A percentile compares a stretch with the other conserved stretches of the same genome.
phyloP scores from a whole-genome alignment of 2,113 vertebrate species.

The Okapia johnstoni region DNA sequence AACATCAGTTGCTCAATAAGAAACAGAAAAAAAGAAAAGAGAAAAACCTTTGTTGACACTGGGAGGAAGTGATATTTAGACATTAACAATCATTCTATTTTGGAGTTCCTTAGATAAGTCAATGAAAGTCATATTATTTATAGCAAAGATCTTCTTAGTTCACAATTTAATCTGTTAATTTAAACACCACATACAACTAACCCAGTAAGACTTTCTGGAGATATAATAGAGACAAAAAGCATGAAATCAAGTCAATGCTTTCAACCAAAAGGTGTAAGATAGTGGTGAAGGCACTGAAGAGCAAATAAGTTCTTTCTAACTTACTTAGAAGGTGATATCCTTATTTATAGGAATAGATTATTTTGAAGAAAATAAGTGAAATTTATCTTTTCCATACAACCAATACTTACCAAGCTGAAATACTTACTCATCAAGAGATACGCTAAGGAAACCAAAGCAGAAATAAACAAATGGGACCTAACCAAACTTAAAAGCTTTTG shows the following conservation, averaged over 20 bases:
- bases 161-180: neutral
- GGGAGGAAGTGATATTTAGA: neutral
- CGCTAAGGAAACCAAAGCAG: neutral
- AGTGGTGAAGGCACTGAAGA: neutral
- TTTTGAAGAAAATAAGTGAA: slow-evolving; percentile 30
- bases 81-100: neutral
- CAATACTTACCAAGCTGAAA: neutral
- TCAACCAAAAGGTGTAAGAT: neutral
- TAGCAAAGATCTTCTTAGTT: neutral
- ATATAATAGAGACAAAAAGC: neutral
- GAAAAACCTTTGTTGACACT: neutral
- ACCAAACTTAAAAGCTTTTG: neutral
- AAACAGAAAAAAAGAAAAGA: neutral
- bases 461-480: neutral
- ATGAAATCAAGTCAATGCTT: neutral
- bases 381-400: neutral
- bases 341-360: neutral
- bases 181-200: neutral
- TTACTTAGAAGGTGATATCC: neutral
- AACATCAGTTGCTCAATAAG: neutral
- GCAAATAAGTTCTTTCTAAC: neutral
- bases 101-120: neutral
- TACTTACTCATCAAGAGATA: neutral
- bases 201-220: neutral
- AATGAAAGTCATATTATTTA: neutral